Evolutionary conservation across 2,888 invertebrate genomes (phyloP), one percentile per base, ranked within the genome.

Genomic region (Epinotia demarniana): DNA sequence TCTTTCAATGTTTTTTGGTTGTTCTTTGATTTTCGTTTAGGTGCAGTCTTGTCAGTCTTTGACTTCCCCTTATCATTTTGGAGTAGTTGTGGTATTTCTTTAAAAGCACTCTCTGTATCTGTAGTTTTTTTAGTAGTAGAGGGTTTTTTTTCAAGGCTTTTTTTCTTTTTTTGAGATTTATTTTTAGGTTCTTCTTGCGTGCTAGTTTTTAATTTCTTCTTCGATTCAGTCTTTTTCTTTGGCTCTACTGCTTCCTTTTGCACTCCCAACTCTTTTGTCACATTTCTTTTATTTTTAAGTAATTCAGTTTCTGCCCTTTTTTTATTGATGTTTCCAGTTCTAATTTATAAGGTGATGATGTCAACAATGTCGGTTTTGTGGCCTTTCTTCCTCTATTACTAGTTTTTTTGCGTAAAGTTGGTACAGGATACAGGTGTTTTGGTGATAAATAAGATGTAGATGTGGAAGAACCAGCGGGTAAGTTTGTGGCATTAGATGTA

Each of bases 371-470:
- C 1, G 62, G 18, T 62, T 62, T 62, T 19, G 43, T 62, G 43
- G 3, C 12, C 12, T 62, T 62, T 62, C 62, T 62, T 62, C 62
- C 62, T 43, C 18, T 62, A 19, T 62, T 62, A 43, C 62, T 62
- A 62, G 62, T n/a, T 62, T 62, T 39, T 62, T 62, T 62, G 18
- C 12, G 12, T 18, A 62, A 43, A 43, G 0, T 5, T 62, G 62
- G 62, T 43, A 62, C 19, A 18, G 18, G 18, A 62, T 4, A 62
- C 18, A 62, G 43, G 19, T 43, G 62, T 19, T 5, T 62, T 62
- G 62, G 62, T 12, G 62, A 62, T 18, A 62, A 43, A 43, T 62
- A 62, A 43, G 61, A 11, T 60, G 61, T 33, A 62, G 62, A 62
- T 19, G 43, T 62, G 12, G 62, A 62, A 43, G 62, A 43, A 62